Evolutionary conservation across 2,113 vertebrate species (phyloP).

Genomic region (Scomber japonicus): DNA sequence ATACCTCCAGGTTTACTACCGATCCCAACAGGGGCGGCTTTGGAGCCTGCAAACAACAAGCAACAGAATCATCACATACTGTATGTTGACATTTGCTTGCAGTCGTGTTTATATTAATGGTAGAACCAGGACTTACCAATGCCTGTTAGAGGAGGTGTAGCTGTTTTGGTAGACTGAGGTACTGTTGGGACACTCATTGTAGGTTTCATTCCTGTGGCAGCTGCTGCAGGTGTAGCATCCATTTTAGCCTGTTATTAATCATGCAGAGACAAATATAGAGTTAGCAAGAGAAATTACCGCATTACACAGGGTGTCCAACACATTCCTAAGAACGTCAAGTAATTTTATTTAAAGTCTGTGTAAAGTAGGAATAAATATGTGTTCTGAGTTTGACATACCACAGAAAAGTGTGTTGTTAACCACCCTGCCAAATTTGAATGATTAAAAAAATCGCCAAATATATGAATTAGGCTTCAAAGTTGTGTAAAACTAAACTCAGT

Average conservation of each 20-base stretch:
- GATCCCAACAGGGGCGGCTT: constrained; percentile 85
- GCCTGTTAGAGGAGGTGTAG: constrained; percentile 86
- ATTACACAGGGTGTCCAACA: neutral
- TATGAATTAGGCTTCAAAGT: no score
- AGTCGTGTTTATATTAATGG: neutral
- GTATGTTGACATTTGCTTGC: neutral
- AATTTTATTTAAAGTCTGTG: neutral
- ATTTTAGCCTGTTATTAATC: constrained; percentile 84
- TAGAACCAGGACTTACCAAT: constrained; percentile 85
- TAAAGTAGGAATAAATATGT: no score
- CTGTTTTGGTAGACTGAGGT: constrained; percentile 87
- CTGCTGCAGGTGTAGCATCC: constrained; percentile 80
- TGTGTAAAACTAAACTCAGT: no score
- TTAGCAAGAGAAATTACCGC: neutral
- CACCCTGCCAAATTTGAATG: no score
- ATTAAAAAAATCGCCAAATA: no score
- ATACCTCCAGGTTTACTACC: constrained; percentile 85
- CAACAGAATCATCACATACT: constrained; percentile 10
- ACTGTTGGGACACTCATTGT: constrained; percentile 78
- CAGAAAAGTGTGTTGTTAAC: no score
- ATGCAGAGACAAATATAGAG: neutral
- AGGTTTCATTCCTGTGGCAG: constrained; percentile 84
- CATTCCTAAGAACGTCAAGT: neutral
- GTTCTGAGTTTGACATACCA: no score
- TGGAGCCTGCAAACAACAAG: constrained; percentile 85